Conservation (phyloP, 2,888 invertebrate species). For the Andrena camellia region DNA sequence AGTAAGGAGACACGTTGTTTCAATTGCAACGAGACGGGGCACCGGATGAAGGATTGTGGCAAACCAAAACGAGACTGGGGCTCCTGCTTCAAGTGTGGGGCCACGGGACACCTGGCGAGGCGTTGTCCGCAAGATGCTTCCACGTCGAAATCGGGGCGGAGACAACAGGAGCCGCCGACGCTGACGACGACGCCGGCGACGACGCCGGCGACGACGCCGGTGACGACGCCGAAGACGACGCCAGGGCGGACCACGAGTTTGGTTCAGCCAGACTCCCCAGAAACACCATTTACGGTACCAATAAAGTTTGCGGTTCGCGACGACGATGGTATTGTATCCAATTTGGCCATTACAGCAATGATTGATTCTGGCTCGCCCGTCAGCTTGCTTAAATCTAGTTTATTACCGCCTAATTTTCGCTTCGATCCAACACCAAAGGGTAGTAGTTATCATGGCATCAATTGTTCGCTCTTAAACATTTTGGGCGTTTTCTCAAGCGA, state of each 20-base stretch:
- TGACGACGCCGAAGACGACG: too few relatives aligned
- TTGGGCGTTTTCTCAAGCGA: not conserved
- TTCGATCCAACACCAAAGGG: not conserved
- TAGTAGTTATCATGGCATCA: not conserved
- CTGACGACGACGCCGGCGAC: too few relatives aligned
- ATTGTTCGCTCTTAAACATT: not conserved
- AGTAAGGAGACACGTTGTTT: not conserved
- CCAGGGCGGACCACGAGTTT: too few relatives aligned
- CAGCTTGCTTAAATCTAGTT: not conserved
- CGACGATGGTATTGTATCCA: not conserved
- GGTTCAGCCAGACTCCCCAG: too few relatives aligned
- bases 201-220: too few relatives aligned
- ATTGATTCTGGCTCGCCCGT: conserved; percentile 5
- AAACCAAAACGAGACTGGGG: conserved; percentile 6
- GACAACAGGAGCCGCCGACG: too few relatives aligned
- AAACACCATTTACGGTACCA: not conserved
- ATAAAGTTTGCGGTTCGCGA: not conserved
- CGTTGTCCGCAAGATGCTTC: not conserved
- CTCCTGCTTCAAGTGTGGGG: not conserved
- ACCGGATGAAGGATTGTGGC: not conserved
- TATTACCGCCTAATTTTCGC: not conserved
- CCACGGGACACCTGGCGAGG: not conserved
- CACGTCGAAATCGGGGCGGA: not conserved
- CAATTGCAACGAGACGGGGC: not conserved
- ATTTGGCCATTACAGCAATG: conserved; percentile 3